Base-by-base conservation (phyloP, 2,888 invertebrate genomes). In the Tuberolachnus salignus region DNA sequence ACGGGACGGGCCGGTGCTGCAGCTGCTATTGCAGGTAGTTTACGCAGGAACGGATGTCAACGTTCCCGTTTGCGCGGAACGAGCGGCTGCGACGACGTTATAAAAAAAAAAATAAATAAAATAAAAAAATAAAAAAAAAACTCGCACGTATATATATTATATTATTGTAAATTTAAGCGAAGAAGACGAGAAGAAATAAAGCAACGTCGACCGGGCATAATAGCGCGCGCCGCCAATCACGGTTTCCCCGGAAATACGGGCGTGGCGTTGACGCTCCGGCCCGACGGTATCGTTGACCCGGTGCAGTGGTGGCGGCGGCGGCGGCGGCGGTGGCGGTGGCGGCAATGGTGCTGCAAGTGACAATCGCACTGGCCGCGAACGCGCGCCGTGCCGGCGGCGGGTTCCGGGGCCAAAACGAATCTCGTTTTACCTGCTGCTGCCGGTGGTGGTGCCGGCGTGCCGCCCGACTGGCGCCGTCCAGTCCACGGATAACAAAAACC, bases 401-500 rank as follows among this genome's bases (percentile, higher is more conserved):
- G n/a, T 64, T 55, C 21, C 21, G 57, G 21, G 23, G 49, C 59
- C 42, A 55, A 23, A 16, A 78, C 59, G 67, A 59, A 78, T 69
- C 59, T 78, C 59, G 78, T 78, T 78, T 59, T 69, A 78, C 78
- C 78, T 78, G 46, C 75, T 66, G 53, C 63, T 6, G 34, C 34
- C 34, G 34, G 34, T 34, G 63, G n/a, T 21, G 67, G 11, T 75
- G 74, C 3, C 34, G 51, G 42, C 51, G 59, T 51, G 78, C 78
- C 78, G 78, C 78, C 78, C 49, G 69, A 9, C 69, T 78, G 69
- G 78, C 78, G 78, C 78, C 78, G 59, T 69, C 78, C 78, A 69
- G 78, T 78, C 78, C 78, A 78, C 78, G 78, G 78, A 69, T 78
- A 74, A 74, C 59, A 61, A 69, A 78, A 78, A 78, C 78, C 78